These are phyloP conservation scores for Isurus oxyrinchus DNA, from an alignment of 2,113 vertebrate genomes.

Conservation along the genomic window DNA sequence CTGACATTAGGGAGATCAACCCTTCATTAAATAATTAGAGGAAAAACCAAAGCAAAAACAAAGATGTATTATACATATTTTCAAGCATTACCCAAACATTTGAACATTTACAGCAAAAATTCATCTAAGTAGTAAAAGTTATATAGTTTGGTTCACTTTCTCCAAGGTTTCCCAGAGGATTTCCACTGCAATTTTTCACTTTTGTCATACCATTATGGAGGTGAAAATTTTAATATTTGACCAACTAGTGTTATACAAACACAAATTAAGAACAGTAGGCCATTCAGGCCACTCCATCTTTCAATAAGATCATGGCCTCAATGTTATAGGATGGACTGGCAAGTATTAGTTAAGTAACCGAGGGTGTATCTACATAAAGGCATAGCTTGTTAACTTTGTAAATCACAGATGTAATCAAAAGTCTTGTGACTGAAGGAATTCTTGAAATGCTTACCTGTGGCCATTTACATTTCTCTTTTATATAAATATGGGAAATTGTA, in stretches of 20 bases:
- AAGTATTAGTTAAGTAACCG: not conserved
- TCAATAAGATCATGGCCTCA: no score
- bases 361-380: not conserved
- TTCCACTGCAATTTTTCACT: not conserved
- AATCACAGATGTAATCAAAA: not conserved
- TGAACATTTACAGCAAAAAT: not conserved
- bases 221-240: not conserved
- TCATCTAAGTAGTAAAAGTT: not conserved
- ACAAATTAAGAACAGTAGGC: no score
- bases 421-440: not conserved
- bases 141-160: not conserved
- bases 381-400: not conserved
- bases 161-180: not conserved
- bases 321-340: not conserved
- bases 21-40: not conserved
- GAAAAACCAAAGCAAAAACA: not conserved
- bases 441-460: not conserved
- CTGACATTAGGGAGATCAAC: not conserved
- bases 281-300: no score
- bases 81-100: not conserved
- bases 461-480: not conserved
- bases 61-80: not conserved
- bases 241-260: not conserved
- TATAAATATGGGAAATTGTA: not conserved
- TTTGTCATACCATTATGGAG: not conserved